Evolutionary conservation across 1,140 invertebrate genomes (phyloP), one percentile per base, ranked within the genome.

Genomic region (Drosophila funebris): DNA sequence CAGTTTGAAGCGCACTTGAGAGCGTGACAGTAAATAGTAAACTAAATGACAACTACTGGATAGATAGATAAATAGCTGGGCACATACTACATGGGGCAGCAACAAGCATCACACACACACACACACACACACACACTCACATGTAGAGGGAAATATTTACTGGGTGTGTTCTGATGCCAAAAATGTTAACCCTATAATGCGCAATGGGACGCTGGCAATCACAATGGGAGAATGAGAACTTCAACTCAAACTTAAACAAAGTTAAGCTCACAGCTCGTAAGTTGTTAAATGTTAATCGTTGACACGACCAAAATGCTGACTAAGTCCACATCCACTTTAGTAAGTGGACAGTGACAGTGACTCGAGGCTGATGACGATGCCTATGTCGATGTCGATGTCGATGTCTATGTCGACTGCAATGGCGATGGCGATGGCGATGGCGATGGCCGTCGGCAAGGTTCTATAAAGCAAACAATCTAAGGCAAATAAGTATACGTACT

Each of bases 1-100:
- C 70, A 73, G 70, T 60, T 81, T 70, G 75, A 83, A 78, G 81
- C 68, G 70, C 82, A 87, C 78, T 85, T 73, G 69, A 76, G 81
- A 85, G 83, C 82, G 82, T 85, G 82, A 85, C 82, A 87, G 82
- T 85, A 85, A 85, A 85, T 87, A 85, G 82, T 85, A 82, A 82
- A 76, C 83, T 87, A 88, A 85, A 85, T 85, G 82, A 85, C 82
- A 85, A 85, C 78, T 85, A 88, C 82, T 85, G 85, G 56, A 78
- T 82, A 63, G 77, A 87, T 87, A 87, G 70, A 80, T 84, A 87
- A 64, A 79, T 83, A 81, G 78, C 61, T 73, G 39, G 66, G 50
- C 52, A 77, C 9, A 54, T 78, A 78, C 68, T 78, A 78, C 68
- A 56, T 70, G 27, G 77, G 70, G 11, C 43, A 43, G 68, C 52